A percentile compares a stretch with the other conserved stretches of the same genome.
phyloP scores from a whole-genome alignment of 2,113 vertebrate species.

The Macheiramphus alcinus region DNA sequence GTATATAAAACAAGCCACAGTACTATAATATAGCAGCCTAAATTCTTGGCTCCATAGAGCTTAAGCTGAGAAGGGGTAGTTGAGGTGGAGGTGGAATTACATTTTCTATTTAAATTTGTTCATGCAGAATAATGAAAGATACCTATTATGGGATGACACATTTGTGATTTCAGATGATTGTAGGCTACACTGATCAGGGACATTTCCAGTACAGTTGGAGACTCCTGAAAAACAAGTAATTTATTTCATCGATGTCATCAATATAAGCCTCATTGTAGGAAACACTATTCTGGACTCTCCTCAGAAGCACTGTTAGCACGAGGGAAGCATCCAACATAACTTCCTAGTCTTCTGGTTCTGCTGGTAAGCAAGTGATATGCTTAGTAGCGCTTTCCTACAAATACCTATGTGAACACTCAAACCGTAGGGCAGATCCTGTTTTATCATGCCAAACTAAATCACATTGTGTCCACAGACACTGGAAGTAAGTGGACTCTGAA shows the following conservation, averaged over 20 bases:
- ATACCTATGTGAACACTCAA: background rate
- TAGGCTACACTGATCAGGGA: background rate
- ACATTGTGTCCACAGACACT: background rate
- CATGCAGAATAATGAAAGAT: background rate
- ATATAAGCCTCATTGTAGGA: background rate
- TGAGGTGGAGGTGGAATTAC: background rate
- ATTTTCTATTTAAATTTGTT: background rate
- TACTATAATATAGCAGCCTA: background rate
- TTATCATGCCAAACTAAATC: background rate
- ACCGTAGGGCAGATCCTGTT: background rate
- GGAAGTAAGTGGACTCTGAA: background rate
- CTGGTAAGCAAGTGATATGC: background rate
- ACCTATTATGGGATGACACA: background rate
- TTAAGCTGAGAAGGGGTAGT: background rate
- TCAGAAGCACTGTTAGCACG: background rate
- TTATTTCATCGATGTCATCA: background rate
- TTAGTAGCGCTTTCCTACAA: background rate
- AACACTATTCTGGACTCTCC: background rate
- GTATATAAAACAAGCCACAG: background rate
- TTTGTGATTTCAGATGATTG: background rate
- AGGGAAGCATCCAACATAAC: background rate
- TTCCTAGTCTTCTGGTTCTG: background rate
- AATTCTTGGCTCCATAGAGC: background rate
- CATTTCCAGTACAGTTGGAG: background rate
- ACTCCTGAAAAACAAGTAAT: background rate